phyloP scores from a whole-genome alignment of 1,140 invertebrate genomes.

The Eumaeus atala region DNA sequence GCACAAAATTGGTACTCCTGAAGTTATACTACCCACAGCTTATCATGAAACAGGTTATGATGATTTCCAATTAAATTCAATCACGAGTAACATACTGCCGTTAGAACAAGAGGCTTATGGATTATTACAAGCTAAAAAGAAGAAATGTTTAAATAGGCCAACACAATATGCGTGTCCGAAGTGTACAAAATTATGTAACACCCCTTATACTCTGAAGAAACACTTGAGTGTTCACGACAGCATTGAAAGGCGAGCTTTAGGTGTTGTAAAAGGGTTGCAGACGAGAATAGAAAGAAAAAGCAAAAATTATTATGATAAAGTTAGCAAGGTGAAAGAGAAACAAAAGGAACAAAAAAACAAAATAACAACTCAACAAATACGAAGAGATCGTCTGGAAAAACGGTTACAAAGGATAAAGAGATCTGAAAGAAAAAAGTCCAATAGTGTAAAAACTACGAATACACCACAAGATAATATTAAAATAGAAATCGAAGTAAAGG shows the following conservation, averaged over 20 bases:
- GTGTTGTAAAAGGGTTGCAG: constrained; percentile 41
- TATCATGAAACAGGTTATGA: constrained; percentile 31
- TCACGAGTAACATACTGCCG: constrained; percentile 56
- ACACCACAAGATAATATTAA: constrained; percentile 4
- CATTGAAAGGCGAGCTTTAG: constrained; percentile 46
- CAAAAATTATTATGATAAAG: neutral
- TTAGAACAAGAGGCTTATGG: constrained; percentile 62
- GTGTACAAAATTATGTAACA: constrained; percentile 44
- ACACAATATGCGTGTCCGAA: constrained; percentile 35
- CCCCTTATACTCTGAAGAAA: constrained; percentile 24
- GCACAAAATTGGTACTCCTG: constrained; percentile 42
- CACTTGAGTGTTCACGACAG: constrained; percentile 44
- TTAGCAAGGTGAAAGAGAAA: constrained; percentile 22
- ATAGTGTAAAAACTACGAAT: constrained; percentile 16
- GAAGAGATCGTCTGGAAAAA: constrained; percentile 2
- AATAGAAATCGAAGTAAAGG: constrained; percentile 15
- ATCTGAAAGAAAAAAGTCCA: constrained; percentile 13
- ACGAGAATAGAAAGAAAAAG: constrained; percentile 37
- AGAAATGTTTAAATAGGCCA: constrained; percentile 20
- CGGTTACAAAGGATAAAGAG: constrained; percentile 7
- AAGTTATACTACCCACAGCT: constrained; percentile 55
- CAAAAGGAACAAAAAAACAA: constrained; percentile 24
- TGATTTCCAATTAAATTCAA: constrained; percentile 61
- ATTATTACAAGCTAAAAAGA: constrained; percentile 42
- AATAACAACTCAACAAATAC: neutral